Evolutionary conservation across 2,113 vertebrate species (phyloP), one percentile per base, ranked within the genome.

Genomic region (Mixornis gularis): DNA sequence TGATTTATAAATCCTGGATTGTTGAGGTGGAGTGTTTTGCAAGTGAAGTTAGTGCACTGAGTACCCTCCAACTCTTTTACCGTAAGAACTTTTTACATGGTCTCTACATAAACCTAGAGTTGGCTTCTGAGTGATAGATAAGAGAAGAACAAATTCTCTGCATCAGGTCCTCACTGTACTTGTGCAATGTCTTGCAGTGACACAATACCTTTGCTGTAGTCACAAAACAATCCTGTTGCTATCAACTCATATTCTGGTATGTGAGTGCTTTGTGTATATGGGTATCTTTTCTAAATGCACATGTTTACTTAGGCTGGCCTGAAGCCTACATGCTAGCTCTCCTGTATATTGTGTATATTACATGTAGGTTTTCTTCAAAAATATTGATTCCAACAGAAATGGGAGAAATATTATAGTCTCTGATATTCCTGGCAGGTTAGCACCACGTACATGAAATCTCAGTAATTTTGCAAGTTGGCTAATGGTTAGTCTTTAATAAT

Each of bases 111-210:
- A 81, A 32, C 19, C 44, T 46, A 41, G 40, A 43, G 13, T 88
- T 85, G 1, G 2, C 8, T 92, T 76, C 48, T 52, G 24, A 79
- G 71, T 3, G 4, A 53, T 41, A 17, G 8, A 22, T 30, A 52
- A 44, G 53, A 27, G 38, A 29, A 66, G 64, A 56, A 49, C 2
- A n/a, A 30, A 78, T 66, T 81, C 32, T 26, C 15, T 53, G 60
- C 19, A 46, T 64, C 27, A 12, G 25, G 25, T 85, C 10, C 13
- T 81, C 2, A 0, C 46, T 49, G 22, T 51, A 24, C 10, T 59
- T 69, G 12, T 76, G n/a, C 1, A 1, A 0, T 44, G 20, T 40
- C 24, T 68, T 49, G 13, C 1, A 10, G 19, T 14, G 16, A 38
- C 51, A 6, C 8, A 8, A 32, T 21, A 32, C 48, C 22, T 4